Conservation (phyloP, 2,113 vertebrate species). For the Paramisgurnus dabryanus region DNA sequence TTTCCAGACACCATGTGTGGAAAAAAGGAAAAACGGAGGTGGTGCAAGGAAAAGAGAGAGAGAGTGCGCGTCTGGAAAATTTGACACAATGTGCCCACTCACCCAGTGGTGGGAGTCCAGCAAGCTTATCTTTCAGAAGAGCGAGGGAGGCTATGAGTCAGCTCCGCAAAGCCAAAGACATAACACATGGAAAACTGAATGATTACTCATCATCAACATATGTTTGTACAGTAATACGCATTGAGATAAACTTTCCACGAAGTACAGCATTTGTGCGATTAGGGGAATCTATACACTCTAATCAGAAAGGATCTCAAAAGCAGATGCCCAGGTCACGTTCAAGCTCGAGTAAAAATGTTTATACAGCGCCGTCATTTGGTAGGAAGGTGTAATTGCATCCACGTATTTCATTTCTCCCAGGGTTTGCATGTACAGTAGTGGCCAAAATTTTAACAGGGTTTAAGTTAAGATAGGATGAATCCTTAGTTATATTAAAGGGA, state of each 20-base stretch:
- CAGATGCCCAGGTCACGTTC: conserved; percentile 1
- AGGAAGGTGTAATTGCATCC: background rate
- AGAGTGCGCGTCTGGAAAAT: background rate
- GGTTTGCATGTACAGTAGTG: no score
- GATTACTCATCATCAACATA: conserved; percentile 11
- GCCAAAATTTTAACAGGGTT: no score
- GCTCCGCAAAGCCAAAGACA: background rate
- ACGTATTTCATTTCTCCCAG: background rate
- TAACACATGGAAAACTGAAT: conserved; percentile 13
- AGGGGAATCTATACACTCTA: background rate
- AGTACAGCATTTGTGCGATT: background rate
- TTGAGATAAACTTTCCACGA: background rate
- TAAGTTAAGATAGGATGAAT: no score
- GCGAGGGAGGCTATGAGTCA: conserved; percentile 3
- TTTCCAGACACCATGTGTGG: conserved; percentile 34
- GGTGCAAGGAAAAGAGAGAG: background rate
- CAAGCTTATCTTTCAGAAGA: background rate
- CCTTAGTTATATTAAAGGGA: no score
- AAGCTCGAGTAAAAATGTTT: background rate
- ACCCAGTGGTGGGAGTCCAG: background rate
- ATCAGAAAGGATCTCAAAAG: background rate
- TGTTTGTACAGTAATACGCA: conserved; percentile 4
- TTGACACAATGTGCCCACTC: conserved; percentile 7
- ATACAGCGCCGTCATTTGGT: background rate
- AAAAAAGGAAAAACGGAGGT: background rate